These are phyloP conservation scores for Tenthredo amoena DNA, from an alignment of 2,888 invertebrate species.

Conservation along the genomic window DNA sequence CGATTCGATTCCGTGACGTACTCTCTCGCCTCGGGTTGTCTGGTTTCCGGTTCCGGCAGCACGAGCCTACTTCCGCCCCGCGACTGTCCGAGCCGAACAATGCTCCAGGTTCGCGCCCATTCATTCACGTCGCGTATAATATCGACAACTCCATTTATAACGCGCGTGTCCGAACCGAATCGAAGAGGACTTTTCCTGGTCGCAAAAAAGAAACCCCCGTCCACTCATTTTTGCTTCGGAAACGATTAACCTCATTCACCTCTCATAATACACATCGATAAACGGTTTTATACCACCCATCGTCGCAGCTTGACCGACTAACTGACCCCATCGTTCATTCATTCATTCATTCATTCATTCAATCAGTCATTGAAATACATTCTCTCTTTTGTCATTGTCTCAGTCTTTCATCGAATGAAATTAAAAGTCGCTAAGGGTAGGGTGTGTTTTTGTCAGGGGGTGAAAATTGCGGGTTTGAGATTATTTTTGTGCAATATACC, in stretches of 20 bases:
- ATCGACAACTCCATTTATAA: conserved; percentile 64
- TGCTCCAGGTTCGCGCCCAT: conserved; percentile 50
- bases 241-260: conserved; percentile 30
- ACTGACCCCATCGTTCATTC: too few relatives aligned
- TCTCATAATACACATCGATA: background rate
- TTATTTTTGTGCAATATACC: background rate
- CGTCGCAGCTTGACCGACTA: background rate
- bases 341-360: background rate
- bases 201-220: background rate
- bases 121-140: conserved; percentile 60
- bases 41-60: conserved; percentile 65
- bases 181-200: conserved; percentile 18
- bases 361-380: background rate
- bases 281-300: background rate
- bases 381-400: background rate
- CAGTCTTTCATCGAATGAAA: background rate
- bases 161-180: conserved; percentile 47
- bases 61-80: conserved; percentile 62
- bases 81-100: conserved; percentile 49
- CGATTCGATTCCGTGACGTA: conserved; percentile 50
- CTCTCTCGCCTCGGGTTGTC: conserved; percentile 55
- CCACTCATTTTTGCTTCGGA: background rate
- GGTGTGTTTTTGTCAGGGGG: background rate
- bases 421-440: background rate
- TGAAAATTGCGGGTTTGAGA: background rate